phyloP scores from a whole-genome alignment of 2,888 invertebrate species.

The Invenusta paracnida region DNA sequence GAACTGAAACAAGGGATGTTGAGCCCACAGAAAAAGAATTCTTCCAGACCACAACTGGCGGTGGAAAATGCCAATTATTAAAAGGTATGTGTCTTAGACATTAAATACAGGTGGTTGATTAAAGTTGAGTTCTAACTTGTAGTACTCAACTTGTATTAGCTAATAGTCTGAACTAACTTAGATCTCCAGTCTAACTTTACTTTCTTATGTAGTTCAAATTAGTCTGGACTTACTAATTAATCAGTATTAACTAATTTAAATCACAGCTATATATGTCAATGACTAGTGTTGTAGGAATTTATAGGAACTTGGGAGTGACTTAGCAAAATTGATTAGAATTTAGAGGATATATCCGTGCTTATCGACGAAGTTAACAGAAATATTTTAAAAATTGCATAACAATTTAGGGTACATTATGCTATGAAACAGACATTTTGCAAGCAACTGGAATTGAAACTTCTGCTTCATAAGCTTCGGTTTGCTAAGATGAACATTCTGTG shows the following conservation, averaged over 20 bases:
- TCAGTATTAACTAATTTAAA: conserved; percentile 3
- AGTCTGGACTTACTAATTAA: not conserved
- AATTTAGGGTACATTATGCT: not conserved
- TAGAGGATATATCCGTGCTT: not conserved
- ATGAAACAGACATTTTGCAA: not conserved
- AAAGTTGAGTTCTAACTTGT: conserved; percentile 5
- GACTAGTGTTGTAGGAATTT: conserved; percentile 16
- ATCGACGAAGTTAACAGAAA: conserved; percentile 2
- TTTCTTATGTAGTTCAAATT: not conserved
- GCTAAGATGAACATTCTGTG: not conserved
- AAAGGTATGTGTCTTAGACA: conserved; percentile 25
- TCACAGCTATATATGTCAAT: conserved; percentile 3
- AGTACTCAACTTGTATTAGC: conserved; percentile 1
- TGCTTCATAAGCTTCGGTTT: not conserved
- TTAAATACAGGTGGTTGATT: conserved; percentile 4
- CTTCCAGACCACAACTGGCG: conserved; percentile 7
- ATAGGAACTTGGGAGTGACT: not conserved
- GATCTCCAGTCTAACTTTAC: not conserved
- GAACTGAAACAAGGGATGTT: conserved; percentile 13
- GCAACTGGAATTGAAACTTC: not conserved
- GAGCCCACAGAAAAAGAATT: conserved; percentile 14
- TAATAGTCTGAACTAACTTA: conserved; percentile 14
- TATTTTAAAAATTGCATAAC: not conserved
- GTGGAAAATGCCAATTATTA: conserved; percentile 12
- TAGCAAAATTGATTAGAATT: conserved; percentile 10